These are phyloP conservation scores for Lycodopsis pacificus DNA, from an alignment of 2,797 vertebrate species.

Conservation along the genomic window DNA sequence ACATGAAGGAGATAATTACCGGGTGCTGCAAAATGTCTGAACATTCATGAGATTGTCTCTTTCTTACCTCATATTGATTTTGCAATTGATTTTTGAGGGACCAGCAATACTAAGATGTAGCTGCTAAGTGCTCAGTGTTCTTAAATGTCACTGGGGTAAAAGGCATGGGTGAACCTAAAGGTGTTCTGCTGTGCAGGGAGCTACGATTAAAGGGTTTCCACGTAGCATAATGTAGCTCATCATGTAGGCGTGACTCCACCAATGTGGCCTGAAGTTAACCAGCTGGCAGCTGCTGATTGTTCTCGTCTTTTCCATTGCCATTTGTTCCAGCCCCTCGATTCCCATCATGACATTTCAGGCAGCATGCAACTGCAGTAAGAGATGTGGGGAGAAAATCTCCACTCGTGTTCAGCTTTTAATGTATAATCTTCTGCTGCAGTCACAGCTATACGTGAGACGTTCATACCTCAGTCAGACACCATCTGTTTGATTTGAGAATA, in stretches of 20 bases:
- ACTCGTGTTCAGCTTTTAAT: conserved; percentile 15
- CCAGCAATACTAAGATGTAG: neutral
- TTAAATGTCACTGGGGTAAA: conserved; percentile 3
- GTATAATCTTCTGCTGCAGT: conserved; percentile 4
- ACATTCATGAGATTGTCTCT: conserved; percentile 28
- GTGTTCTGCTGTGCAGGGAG: conserved; percentile 19
- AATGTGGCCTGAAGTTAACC: conserved; percentile 62
- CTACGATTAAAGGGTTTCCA: neutral
- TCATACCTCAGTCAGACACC: conserved; percentile 15
- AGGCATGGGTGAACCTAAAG: conserved; percentile 2
- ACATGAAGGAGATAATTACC: conserved; percentile 60
- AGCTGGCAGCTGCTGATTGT: conserved; percentile 67
- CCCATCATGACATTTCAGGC: conserved; percentile 46
- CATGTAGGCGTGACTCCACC: conserved; percentile 50
- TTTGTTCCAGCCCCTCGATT: conserved; percentile 34
- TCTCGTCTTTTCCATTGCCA: conserved; percentile 31
- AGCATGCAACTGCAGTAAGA: conserved; percentile 30
- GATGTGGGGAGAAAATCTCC: conserved; percentile 23
- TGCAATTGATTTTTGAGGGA: conserved; percentile 17
- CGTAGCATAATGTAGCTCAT: conserved; percentile 43
- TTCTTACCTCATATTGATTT: conserved; percentile 16
- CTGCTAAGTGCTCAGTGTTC: conserved; percentile 14
- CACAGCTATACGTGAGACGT: neutral
- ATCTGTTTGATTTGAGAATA: conserved; percentile 24
- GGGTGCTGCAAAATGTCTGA: conserved; percentile 43